A percentile compares a stretch with the other conserved stretches of the same genome.
These are phyloP conservation scores for Laothoe populi DNA, from an alignment of 2,888 invertebrate genomes.

Conservation along the genomic window DNA sequence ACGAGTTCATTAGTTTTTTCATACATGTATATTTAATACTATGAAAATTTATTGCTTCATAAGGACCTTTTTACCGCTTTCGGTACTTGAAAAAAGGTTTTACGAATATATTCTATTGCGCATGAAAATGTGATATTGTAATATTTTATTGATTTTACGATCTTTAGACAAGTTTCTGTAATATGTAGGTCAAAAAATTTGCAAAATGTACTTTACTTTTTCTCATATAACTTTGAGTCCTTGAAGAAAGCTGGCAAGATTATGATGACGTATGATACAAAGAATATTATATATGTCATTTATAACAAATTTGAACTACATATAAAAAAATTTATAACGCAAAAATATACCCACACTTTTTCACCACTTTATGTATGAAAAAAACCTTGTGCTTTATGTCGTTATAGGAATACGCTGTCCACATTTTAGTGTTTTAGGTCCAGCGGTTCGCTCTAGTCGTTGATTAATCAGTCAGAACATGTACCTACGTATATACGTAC, in stretches of 20 bases:
- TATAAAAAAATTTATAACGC: no score
- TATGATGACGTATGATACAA: not conserved
- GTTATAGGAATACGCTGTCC: no score
- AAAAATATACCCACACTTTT: no score
- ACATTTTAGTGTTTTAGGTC: no score
- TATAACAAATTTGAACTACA: no score
- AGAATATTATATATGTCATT: no score
- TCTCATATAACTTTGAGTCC: no score
- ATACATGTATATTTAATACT: constrained; percentile 12
- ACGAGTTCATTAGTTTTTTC: not conserved
- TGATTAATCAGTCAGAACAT: no score
- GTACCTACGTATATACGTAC: no score
- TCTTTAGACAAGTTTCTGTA: not conserved
- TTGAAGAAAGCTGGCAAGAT: not conserved
- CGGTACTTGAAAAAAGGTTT: constrained; percentile 11
- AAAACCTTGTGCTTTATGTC: no score
- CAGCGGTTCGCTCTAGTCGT: no score
- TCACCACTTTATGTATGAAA: no score
- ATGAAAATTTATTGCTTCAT: constrained; percentile 4
- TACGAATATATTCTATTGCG: constrained; percentile 4
- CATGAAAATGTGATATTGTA: constrained; percentile 8
- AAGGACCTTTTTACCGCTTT: constrained; percentile 20
- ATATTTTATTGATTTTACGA: constrained; percentile 23
- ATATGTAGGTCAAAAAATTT: not conserved
- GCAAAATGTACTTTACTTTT: not conserved